Percentiles rank a stretch among this genome's conserved stretches.
These are phyloP conservation scores for Aphodius granarius DNA, from an alignment of 2,888 invertebrate genomes.

Conservation along the genomic window DNA sequence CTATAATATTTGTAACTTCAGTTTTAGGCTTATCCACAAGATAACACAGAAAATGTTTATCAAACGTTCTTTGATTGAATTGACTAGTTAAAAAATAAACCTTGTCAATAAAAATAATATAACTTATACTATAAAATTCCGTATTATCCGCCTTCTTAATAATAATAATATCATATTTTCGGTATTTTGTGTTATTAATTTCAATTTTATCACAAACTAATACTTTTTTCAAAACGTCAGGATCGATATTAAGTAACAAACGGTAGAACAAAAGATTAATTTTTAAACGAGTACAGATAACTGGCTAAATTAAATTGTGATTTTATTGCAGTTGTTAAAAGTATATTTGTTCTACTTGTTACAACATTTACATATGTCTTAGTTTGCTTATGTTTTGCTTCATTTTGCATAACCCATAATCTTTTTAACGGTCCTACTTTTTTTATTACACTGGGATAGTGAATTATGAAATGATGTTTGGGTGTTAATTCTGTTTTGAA, in stretches of 20 bases:
- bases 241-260: no score
- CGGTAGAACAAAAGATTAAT: no score
- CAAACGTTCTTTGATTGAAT: neutral
- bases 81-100: neutral
- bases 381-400: constrained; percentile 21
- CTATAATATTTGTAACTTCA: neutral
- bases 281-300: neutral
- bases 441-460: constrained; percentile 26
- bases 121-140: no score
- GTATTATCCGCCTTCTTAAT: neutral
- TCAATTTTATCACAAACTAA: no score
- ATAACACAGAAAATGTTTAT: constrained; percentile 1
- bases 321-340: constrained; percentile 1
- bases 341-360: constrained; percentile 1
- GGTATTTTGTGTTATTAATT: no score
- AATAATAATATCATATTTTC: constrained; percentile 3
- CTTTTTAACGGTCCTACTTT: constrained; percentile 25
- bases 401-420: constrained; percentile 25
- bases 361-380: neutral
- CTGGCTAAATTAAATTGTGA: neutral
- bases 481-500: constrained; percentile 25
- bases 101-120: neutral
- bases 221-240: no score
- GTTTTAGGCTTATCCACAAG: constrained; percentile 1
- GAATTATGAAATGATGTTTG: constrained; percentile 26